Evolutionary conservation across 1,140 invertebrate species (phyloP).

Genomic region (Microplitis demolitor): DNA sequence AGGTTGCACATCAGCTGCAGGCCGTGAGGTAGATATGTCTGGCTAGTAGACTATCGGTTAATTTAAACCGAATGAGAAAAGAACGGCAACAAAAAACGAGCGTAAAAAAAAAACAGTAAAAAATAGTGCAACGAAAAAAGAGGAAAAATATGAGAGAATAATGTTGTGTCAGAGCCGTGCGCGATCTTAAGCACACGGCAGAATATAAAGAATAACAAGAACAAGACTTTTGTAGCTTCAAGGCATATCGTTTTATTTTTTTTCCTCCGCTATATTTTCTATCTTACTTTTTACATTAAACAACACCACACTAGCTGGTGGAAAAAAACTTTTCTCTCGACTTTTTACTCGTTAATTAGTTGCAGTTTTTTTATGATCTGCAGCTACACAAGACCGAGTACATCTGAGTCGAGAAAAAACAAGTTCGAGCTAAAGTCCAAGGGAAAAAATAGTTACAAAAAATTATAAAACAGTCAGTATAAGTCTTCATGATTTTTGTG

Average conservation of each 20-base stretch:
- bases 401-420: conserved; percentile 14
- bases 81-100: background rate
- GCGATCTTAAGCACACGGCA: background rate
- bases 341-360: conserved; percentile 43
- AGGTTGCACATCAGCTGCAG: conserved; percentile 2
- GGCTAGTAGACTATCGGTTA: background rate
- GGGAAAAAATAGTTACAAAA: background rate
- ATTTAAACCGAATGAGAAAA: background rate
- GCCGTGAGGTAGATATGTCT: background rate
- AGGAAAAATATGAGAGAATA: background rate
- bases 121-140: background rate
- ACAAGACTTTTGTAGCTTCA: background rate
- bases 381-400: conserved; percentile 22
- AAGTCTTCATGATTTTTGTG: conserved; percentile 12
- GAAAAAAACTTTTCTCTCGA: conserved; percentile 14
- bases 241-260: background rate
- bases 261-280: too few relatives aligned
- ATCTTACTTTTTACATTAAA: background rate
- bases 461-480: background rate
- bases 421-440: conserved; percentile 9
- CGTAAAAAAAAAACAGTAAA: background rate
- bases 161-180: background rate
- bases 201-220: background rate
- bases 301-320: too few relatives aligned
- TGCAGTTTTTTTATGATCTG: conserved; percentile 40